Evolutionary conservation across 2,113 vertebrate species (phyloP), one percentile per base, ranked within the genome.

Genomic region (Pycnonotus jocosus): DNA sequence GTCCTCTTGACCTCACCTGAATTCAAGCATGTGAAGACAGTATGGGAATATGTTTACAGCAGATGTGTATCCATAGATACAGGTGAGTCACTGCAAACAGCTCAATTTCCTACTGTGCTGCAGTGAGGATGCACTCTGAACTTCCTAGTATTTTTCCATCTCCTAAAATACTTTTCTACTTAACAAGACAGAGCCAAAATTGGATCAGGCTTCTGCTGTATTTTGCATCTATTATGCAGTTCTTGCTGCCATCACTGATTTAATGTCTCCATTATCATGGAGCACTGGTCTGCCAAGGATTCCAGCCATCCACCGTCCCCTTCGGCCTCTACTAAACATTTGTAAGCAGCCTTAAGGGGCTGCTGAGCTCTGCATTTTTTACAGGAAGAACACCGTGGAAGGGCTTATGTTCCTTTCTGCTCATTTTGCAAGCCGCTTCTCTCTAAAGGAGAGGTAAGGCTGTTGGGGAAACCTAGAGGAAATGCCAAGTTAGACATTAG

Each of bases 201-300:
- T 90, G 85, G 77, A 96, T 94, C 86, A 69, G 66, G 53, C 64
- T 92, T 86, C 86, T 65, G 86, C 57, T 37, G 61, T 86, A 81
- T 94, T 95, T 96, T 95, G 87, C 84, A 96, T 96, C 90, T 96
- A 90, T 96, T 96, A 93, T 93, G 93, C 92, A 95, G 84, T 72
- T 96, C 79, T 92, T 92, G 68, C 93, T 96, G 96, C 94, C 76
- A 83, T 73, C 69, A 54, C 92, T 95, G 94, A 97, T 95, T 96
- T 96, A 96, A 81, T 82, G 27, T 93, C 81, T 96, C 93, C 88
- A 95, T 95, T 97, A 96, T 87, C 56, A 62, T 37, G 56, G 81
- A 88, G 68, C 31, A 74, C 58, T 74, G 89, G 74, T 35, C 88
- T 91, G 94, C 81, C 95, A 94, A 76, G 28, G 6, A 69, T 61